Evolutionary conservation across 2,113 vertebrate species (phyloP).

Genomic region (Apus apus): DNA sequence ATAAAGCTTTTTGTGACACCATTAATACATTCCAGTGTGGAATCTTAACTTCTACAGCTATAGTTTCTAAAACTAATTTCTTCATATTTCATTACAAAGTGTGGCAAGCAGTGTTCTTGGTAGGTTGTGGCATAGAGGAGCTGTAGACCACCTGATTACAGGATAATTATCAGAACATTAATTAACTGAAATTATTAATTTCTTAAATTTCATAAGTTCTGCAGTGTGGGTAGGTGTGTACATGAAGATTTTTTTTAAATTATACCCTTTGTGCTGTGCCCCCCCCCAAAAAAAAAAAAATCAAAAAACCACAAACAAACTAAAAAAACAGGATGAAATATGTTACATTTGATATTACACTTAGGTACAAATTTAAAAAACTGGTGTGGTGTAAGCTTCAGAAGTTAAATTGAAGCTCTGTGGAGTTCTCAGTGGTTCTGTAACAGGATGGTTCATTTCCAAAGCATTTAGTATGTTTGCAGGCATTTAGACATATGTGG

Average conservation of each 20-base stretch:
- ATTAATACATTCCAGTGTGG: neutral
- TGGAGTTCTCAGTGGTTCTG: neutral
- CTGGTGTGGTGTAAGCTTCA: fast-evolving
- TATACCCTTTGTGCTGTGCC: neutral
- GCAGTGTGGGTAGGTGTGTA: neutral
- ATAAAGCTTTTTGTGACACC: neutral
- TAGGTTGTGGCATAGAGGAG: neutral
- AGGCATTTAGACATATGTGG: neutral
- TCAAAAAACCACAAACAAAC: neutral
- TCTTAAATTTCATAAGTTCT: neutral
- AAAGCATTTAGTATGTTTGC: neutral
- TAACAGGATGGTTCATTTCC: fast-evolving
- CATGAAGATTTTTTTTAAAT: neutral
- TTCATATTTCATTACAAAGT: neutral
- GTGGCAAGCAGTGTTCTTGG: neutral
- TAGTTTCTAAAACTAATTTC: neutral
- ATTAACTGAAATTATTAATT: neutral
- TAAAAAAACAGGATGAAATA: neutral
- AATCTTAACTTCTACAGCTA: neutral
- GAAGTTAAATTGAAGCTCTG: neutral
- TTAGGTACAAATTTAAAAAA: neutral
- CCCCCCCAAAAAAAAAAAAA: neutral
- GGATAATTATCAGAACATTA: neutral
- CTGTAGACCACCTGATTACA: neutral
- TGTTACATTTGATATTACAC: neutral